A percentile compares a stretch with the other conserved stretches of the same genome.
phyloP scores from a whole-genome alignment of 2,888 invertebrate species.

The Hemistola chrysoprasaria region DNA sequence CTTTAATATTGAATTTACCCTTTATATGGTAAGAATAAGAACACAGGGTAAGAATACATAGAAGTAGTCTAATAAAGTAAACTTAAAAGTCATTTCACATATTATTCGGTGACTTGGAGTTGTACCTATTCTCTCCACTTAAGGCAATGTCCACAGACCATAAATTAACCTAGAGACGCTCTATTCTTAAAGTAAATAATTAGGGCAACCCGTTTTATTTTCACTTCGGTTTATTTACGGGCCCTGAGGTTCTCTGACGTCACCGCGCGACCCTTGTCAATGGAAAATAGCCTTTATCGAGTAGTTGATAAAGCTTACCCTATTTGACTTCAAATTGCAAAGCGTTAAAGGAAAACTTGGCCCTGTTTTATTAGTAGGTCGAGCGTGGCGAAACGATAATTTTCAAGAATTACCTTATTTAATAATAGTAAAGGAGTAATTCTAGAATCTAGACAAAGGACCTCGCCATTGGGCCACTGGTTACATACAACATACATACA shows the following conservation, averaged over 20 bases:
- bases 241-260: slow-evolving; percentile 38
- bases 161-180: slow-evolving; percentile 29
- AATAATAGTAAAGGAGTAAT: too few relatives aligned
- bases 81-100: too few relatives aligned
- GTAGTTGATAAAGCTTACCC: slow-evolving; percentile 13
- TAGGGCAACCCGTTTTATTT: slow-evolving; percentile 51
- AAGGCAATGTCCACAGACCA: slow-evolving; percentile 15
- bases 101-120: slow-evolving; percentile 1
- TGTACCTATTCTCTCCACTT: not conserved
- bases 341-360: slow-evolving; percentile 15
- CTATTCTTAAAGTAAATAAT: slow-evolving; percentile 47
- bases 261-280: slow-evolving; percentile 21
- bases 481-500: too few relatives aligned
- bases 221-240: slow-evolving; percentile 44
- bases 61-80: too few relatives aligned
- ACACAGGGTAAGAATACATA: too few relatives aligned
- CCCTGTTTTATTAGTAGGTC: slow-evolving; percentile 15
- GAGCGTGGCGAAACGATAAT: slow-evolving; percentile 15
- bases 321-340: slow-evolving; percentile 2
- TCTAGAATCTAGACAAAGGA: too few relatives aligned
- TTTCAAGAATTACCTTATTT: slow-evolving; percentile 9
- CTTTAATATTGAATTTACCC: too few relatives aligned
- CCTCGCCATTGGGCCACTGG: too few relatives aligned
- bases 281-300: slow-evolving; percentile 29
- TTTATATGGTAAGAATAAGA: too few relatives aligned